Conservation (phyloP, 1,140 invertebrate genomes). For the Schlechtendalia chinensis region DNA sequence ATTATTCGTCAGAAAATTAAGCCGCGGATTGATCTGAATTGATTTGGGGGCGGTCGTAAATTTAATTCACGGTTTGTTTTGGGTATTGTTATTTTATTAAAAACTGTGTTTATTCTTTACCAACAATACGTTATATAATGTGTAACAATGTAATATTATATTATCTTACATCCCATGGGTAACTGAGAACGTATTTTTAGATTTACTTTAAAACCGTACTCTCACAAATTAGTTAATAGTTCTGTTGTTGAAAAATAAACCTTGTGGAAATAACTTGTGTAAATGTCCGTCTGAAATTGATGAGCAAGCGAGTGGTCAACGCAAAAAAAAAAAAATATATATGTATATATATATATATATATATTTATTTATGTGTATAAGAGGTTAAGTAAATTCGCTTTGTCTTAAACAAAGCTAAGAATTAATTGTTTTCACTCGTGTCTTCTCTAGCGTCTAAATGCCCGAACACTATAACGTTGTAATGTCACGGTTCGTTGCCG, state of each 20-base stretch:
- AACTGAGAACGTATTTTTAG: no score
- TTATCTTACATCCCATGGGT: no score
- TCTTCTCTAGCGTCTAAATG: conserved; percentile 21
- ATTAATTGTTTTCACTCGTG: conserved; percentile 26
- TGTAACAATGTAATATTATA: no score
- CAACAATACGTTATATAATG: not conserved
- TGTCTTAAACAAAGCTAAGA: not conserved
- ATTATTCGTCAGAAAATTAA: not conserved
- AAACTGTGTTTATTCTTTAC: not conserved
- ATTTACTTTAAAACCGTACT: not conserved
- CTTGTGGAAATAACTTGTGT: not conserved
- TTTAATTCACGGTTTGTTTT: not conserved
- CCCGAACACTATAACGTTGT: not conserved
- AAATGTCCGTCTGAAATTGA: conserved; percentile 9
- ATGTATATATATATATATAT: not conserved
- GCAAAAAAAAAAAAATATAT: no score
- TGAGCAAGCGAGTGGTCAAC: not conserved
- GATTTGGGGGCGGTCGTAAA: no score
- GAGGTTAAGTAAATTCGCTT: conserved; percentile 15
- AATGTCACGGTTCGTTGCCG: conserved; percentile 11
- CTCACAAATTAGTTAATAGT: not conserved
- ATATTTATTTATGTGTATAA: not conserved
- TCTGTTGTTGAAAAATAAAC: conserved; percentile 8
- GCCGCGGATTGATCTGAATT: not conserved
- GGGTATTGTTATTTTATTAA: not conserved